Conservation (phyloP, 2,888 invertebrate species). For the Nymphalis c-album region DNA sequence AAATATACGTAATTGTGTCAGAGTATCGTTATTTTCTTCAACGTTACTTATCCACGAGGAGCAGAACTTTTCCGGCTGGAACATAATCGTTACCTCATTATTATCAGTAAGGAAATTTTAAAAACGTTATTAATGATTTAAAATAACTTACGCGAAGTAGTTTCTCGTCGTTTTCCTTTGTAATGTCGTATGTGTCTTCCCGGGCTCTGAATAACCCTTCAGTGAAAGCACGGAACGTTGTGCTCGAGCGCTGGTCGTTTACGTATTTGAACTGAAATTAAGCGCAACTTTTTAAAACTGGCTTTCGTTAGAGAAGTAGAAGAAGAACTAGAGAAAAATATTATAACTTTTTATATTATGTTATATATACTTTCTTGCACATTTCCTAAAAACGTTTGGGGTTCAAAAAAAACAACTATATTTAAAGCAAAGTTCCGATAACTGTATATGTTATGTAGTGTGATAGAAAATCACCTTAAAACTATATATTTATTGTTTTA, state of each 20-base stretch:
- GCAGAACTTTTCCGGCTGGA: constrained; percentile 84
- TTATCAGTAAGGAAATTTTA: background rate
- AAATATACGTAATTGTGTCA: constrained; percentile 62
- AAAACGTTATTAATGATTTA: background rate
- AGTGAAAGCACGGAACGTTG: constrained; percentile 84
- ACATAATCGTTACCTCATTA: background rate
- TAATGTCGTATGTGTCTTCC: constrained; percentile 61
- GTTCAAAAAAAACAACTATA: no score
- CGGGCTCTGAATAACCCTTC: constrained; percentile 84
- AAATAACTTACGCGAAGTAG: constrained; percentile 51
- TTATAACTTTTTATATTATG: no score
- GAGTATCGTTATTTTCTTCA: constrained; percentile 66
- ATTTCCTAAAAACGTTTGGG: no score
- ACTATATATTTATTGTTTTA: background rate
- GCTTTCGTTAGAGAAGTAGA: no score
- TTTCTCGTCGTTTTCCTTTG: constrained; percentile 73
- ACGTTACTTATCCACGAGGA: constrained; percentile 80
- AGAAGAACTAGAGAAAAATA: no score
- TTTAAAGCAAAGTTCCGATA: no score
- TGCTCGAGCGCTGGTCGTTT: constrained; percentile 79
- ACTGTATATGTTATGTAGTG: no score
- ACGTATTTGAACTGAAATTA: constrained; percentile 83
- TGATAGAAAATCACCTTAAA: no score
- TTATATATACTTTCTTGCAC: no score
- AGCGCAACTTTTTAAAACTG: no score